Evolutionary conservation across 1,140 invertebrate species (phyloP), one percentile per base, ranked within the genome.

Genomic region (Pogonognathellus flavescens): DNA sequence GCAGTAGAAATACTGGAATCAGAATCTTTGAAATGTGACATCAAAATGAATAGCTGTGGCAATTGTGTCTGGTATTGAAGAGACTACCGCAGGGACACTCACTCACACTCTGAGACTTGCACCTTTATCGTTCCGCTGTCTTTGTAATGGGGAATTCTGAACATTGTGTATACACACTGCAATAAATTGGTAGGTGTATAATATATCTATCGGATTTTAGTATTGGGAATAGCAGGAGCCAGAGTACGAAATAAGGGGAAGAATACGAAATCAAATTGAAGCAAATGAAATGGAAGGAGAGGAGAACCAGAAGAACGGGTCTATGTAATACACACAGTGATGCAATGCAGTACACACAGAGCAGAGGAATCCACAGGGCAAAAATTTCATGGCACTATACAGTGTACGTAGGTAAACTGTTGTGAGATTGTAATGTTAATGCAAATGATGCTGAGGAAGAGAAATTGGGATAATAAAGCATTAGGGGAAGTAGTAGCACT

Each of bases 401-500:
- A 76, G 70, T 76, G 41, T 41, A 41, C 1, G 31, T 41, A 41
- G 31, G 2, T 41, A 6, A 41, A 41, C 31, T 3, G 31, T 31
- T 13, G 20, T 66, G 18, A 31, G 70, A 18, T 76, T 76, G 13
- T 50, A 50, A 76, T 76, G 70, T 76, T 76, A 76, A 76, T 76
- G 70, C 41, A 76, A 76, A 76, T 76, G 70, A 76, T 49, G 41
- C 13, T 49, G 41, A 76, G 70, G 41, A 76, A 50, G 70, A 76
- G 41, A 18, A 76, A 76, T 76, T 76, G 70, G 70, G 41, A 76
- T 76, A 76, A 49, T 76, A 76, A 76, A 76, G 18, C 70, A 76
- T 49, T 31, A 76, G 70, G 70, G 70, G 70, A 76, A 76, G 70
- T 50, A 76, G 70, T 76, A 76, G 70, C 70, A 76, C 70, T 76